Conservation (phyloP, 1,140 invertebrate species). For the Drosophila rufa region DNA sequence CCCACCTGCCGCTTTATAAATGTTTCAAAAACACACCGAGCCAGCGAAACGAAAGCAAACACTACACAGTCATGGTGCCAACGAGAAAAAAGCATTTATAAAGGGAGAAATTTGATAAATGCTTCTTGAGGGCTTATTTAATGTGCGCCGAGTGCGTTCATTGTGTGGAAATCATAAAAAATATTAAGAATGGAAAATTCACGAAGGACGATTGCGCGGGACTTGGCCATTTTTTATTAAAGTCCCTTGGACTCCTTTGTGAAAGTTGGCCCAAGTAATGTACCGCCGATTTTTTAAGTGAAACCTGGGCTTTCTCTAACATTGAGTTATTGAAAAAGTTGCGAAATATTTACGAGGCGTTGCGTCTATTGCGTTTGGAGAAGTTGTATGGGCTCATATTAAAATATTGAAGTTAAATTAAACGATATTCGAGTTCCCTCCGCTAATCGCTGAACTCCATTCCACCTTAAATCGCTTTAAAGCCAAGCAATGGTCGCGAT, state of each 20-base stretch:
- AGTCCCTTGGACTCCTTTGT: constrained; percentile 3
- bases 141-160: constrained; percentile 78
- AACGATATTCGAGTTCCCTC: not conserved
- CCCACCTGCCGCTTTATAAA: constrained; percentile 74
- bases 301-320: constrained; percentile 28
- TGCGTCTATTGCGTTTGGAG: not conserved
- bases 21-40: constrained; percentile 61
- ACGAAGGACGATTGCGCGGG: constrained; percentile 16
- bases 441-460: not conserved
- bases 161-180: constrained; percentile 75
- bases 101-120: constrained; percentile 78
- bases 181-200: constrained; percentile 20
- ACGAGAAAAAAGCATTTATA: constrained; percentile 51
- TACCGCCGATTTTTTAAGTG: constrained; percentile 57
- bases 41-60: constrained; percentile 24
- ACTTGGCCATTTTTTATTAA: constrained; percentile 21
- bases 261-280: constrained; percentile 36
- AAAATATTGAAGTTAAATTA: not conserved
- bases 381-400: not conserved
- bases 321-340: constrained; percentile 62
- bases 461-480: not conserved
- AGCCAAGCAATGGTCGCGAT: not conserved
- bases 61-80: constrained; percentile 35
- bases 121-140: constrained; percentile 78
- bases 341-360: constrained; percentile 8